phyloP scores from a whole-genome alignment of 2,113 vertebrate species.

The Calcarius ornatus region DNA sequence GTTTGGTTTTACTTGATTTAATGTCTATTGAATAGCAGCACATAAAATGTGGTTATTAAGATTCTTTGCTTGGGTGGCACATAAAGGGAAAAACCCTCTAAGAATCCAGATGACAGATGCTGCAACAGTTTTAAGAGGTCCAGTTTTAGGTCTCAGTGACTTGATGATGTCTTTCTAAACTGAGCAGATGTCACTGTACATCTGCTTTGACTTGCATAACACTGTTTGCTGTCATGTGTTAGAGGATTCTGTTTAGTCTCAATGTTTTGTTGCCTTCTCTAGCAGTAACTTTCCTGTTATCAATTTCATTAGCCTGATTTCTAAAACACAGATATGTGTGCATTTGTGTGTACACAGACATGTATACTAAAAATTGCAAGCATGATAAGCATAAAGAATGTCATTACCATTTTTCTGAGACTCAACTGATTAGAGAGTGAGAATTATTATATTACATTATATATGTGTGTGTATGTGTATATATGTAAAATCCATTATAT shows the following conservation, averaged over 20 bases:
- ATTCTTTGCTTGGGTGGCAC: neutral
- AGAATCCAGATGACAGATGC: neutral
- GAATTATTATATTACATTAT: neutral
- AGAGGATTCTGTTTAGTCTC: neutral
- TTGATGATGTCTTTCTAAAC: conserved; percentile 21
- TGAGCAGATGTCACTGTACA: neutral
- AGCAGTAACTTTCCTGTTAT: neutral
- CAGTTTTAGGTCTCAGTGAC: neutral
- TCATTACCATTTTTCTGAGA: neutral
- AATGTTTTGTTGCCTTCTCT: neutral
- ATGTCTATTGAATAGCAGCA: neutral
- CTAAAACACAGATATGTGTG: neutral
- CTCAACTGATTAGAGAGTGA: neutral
- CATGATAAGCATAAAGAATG: neutral
- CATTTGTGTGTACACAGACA: neutral
- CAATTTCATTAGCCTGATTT: neutral
- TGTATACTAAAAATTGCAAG: neutral
- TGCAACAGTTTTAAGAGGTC: conserved; percentile 11
- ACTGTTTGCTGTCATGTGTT: neutral
- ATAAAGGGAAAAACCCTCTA: neutral
- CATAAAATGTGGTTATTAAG: neutral
- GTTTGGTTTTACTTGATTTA: neutral
- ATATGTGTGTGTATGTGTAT: neutral
- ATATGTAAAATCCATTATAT: neutral
- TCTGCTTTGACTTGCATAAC: conserved; percentile 19